A percentile compares a stretch with the other conserved stretches of the same genome.
phyloP scores from a whole-genome alignment of 2,113 vertebrate genomes.

The Nestor notabilis region DNA sequence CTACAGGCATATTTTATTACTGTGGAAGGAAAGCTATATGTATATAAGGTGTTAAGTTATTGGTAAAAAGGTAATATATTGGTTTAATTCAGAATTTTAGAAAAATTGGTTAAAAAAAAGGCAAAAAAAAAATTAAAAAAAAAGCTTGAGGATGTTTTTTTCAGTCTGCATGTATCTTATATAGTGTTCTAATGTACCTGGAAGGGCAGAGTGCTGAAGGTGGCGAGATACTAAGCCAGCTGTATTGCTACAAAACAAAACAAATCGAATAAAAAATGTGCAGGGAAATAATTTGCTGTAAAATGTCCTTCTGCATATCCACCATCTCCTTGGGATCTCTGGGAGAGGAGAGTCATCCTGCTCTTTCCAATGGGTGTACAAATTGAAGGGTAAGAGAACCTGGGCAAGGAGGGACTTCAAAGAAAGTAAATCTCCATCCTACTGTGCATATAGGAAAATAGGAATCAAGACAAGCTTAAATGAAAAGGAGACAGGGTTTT shows the following conservation, averaged over 20 bases:
- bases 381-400: background rate
- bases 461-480: background rate
- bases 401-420: background rate
- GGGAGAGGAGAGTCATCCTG: background rate
- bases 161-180: background rate
- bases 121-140: background rate
- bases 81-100: background rate
- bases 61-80: background rate
- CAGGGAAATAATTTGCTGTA: background rate
- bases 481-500: background rate
- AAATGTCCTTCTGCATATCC: background rate
- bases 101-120: background rate
- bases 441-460: background rate
- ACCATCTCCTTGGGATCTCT: background rate
- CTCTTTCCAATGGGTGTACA: background rate
- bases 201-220: background rate
- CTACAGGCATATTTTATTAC: background rate
- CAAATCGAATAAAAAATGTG: background rate
- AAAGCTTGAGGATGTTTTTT: background rate
- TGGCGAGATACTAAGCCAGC: background rate
- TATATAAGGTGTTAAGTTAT: background rate
- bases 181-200: background rate
- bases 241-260: background rate
- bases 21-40: background rate
- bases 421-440: background rate